Evolutionary conservation across 2,888 invertebrate genomes (phyloP), one percentile per base, ranked within the genome.

Genomic region (Tetranychus truncatus): DNA sequence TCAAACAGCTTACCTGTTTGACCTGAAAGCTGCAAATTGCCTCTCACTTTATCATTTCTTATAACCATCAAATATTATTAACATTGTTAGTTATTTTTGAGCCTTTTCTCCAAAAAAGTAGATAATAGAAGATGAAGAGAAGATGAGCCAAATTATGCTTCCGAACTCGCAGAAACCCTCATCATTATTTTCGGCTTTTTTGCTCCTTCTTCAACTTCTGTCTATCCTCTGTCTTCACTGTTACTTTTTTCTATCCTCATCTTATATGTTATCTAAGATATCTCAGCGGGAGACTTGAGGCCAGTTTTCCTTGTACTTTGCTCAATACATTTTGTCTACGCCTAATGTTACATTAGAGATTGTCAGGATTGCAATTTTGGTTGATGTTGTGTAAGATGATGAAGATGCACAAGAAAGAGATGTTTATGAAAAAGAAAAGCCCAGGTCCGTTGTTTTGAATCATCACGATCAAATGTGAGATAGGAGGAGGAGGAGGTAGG

Each of bases 391-490:
- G 55, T 9, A 15, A 55, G 55, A 55, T 15, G 55, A 55, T 15
- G 7, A 55, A 55, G 55, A 55, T 15, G 55, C 9, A 55, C 9
- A 55, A 2, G 55, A 55, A 55, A 55, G 15, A 15, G 55, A 55
- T 55, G 55, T 15, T 55, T 9, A 55, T 55, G 55, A 55, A 15
- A 55, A 55, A 15, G 15, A 55, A 55, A 55, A 55, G 55, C 55
- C 55, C 55, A 55, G 55, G 55, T 55, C 55, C 55, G 55, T 55
- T 55, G 55, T 55, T 55, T 55, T 55, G 6, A 55, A 55, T 55
- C 55, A 55, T 55, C 55, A 55, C 55, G 55, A 55, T 55, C 55
- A 55, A 55, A 55, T 55, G 55, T 55, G 55, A 55, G 55, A 55
- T 15, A 1, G 55, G 15, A 55, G 55, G 55, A 55, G 55, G 55